Conservation (phyloP, 2,113 vertebrate genomes). For the Thryonomys swinderianus region DNA sequence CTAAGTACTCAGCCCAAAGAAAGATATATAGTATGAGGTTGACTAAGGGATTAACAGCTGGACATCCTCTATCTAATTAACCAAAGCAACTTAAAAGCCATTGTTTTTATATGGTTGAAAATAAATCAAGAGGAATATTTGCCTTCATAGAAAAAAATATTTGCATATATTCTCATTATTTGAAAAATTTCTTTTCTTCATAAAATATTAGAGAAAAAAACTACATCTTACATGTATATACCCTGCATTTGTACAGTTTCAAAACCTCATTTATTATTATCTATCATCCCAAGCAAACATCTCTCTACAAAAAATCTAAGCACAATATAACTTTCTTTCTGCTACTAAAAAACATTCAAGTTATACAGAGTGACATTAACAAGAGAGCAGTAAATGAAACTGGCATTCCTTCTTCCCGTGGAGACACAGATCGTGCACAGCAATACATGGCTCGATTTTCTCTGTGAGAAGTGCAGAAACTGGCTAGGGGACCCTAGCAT, state of each 20-base stretch:
- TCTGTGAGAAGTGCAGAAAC: background rate
- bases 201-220: slow-evolving; percentile 34
- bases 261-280: background rate
- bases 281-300: background rate
- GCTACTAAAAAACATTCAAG: background rate
- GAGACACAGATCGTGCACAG: slow-evolving; percentile 31
- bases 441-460: background rate
- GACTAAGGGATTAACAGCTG: background rate
- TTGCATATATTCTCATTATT: background rate
- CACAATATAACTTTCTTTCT: background rate
- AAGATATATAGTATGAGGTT: slow-evolving; percentile 27
- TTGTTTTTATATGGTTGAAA: slow-evolving; percentile 25
- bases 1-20: background rate
- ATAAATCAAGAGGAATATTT: slow-evolving; percentile 21
- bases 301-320: background rate
- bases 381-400: background rate
- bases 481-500: background rate
- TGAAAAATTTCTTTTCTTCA: background rate
- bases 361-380: background rate
- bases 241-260: background rate
- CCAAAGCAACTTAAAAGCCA: background rate
- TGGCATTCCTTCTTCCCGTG: background rate
- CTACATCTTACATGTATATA: slow-evolving; percentile 1
- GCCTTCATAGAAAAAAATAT: background rate
- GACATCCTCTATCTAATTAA: slow-evolving; percentile 20